Evolutionary conservation across 2,888 invertebrate species (phyloP), one percentile per base, ranked within the genome.

Genomic region (Hirtodrosophila cameraria): DNA sequence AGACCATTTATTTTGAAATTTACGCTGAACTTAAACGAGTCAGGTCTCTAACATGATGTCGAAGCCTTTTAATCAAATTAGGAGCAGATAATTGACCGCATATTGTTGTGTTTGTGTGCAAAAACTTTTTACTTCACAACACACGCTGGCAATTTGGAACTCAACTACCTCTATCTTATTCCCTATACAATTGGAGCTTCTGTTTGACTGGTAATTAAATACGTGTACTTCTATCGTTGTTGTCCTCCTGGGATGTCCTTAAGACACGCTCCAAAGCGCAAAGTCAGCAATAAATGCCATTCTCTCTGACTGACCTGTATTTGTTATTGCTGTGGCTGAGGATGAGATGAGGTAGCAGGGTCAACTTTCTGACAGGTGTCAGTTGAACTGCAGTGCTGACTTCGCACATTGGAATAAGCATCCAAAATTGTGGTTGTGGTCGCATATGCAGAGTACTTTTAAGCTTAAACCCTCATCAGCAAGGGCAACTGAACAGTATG

Each of bases 51-150:
- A 11, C 12, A 16, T 45, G 23, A 5, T 28, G 13, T 9, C 11
- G 25, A 27, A 42, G 39, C 49, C 42, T 63, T 68, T 63, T 63
- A 61, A 70, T 83, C 43, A 70, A 66, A 64, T 60, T 55, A 42
- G 20, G 30, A 25, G 31, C 25, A 13, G 15, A n/a, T n/a, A n/a
- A n/a, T n/a, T n/a, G n/a, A n/a, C n/a, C 13, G 13, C 30, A 53
- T 30, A 48, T 39, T 38, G 42, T 46, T 60, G 45, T 53, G 11
- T 27, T 41, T 58, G 55, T 28, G 46, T 55, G 12, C 31, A 28
- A 33, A n/a, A 58, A 55, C 36, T 55, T 38, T 52, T 35, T 65
- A 28, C 35, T 53, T 46, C 39, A 23, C 13, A 28, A 20, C 41
- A 43, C 45, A 35, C 18, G 43, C 36, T 41, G 31, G 8, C 42